Evolutionary conservation across 2,113 vertebrate genomes (phyloP), one percentile per base, ranked within the genome.

Genomic region (Aspidoscelis tigris): DNA sequence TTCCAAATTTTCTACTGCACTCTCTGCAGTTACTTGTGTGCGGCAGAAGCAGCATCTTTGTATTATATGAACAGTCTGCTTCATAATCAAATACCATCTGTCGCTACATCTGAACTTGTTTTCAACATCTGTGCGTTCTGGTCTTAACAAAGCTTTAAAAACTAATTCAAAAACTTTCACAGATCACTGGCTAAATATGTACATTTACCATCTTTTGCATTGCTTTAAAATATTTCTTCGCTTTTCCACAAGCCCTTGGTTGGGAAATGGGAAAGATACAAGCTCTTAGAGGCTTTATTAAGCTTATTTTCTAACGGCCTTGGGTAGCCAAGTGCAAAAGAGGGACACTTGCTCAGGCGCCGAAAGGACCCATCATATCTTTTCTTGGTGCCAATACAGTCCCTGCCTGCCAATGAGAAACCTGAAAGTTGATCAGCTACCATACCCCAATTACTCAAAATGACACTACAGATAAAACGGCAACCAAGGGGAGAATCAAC

Each of bases 61-160:
- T 98, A 98, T 98, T 98, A 98, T 98, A 98, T 97, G 96, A 97
- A 98, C 98, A 98, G 97, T 99, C 98, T 99, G 98, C 97, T 98
- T 97, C 96, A 98, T 99, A 99, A 99, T 99, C 98, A 99, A 99
- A 99, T 98, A 98, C 98, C 98, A 99, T 99, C 98, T 99, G 98
- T 98, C 98, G 96, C 97, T 98, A 97, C 97, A 98, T 98, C 98
- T 98, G 98, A 98, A 98, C 98, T 98, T 99, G 98, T 98, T 98
- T 98, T 98, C 97, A 99, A 98, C 98, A 99, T 98, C 98, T 99
- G 98, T 98, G 98, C 97, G 95, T 97, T 97, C 96, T 98, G 97
- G 97, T 98, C 98, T 98, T 99, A 98, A 99, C 98, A 99, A 99
- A 98, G 98, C 98, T 98, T 98, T 98, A 99, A 99, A 98, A 99